These are phyloP conservation scores for Tribolium madens DNA, from an alignment of 1,140 invertebrate species.

Conservation along the genomic window DNA sequence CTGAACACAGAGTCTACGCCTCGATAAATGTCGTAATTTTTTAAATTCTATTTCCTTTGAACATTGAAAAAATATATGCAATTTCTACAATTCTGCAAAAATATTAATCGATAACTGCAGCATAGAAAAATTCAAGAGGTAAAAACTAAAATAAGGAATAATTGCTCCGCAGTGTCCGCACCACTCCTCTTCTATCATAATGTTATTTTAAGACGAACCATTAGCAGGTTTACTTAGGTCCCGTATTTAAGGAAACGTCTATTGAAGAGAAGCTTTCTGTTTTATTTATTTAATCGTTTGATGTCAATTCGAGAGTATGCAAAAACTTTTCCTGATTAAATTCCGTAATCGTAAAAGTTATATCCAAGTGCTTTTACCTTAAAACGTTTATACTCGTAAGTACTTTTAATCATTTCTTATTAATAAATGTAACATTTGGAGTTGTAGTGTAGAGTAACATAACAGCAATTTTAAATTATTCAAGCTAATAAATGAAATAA, in stretches of 20 bases:
- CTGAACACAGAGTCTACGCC: neutral
- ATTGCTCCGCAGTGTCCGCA: constrained; percentile 10
- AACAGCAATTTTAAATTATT: no score
- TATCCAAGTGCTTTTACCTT: neutral
- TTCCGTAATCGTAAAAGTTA: constrained; percentile 24
- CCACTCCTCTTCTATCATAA: constrained; percentile 31
- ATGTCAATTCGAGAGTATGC: constrained; percentile 10
- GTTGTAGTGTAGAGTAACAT: no score
- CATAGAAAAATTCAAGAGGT: neutral
- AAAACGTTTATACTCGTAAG: constrained; percentile 1
- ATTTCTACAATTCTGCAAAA: no score
- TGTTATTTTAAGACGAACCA: constrained; percentile 29
- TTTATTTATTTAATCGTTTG: constrained; percentile 36
- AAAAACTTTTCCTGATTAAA: neutral
- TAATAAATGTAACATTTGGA: constrained; percentile 26
- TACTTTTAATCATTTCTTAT: neutral
- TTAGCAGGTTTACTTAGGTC: constrained; percentile 28
- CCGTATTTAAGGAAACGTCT: constrained; percentile 10
- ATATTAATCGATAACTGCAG: no score
- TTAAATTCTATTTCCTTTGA: neutral
- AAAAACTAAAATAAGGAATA: constrained; percentile 29
- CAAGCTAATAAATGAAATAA: constrained; percentile 14
- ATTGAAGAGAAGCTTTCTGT: neutral
- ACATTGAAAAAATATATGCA: no score
- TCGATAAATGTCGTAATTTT: neutral